These are phyloP conservation scores for Ephydatia muelleri DNA, from an alignment of 37 sponge, comb jelly and placozoan genomes.

Conservation along the genomic window DNA sequence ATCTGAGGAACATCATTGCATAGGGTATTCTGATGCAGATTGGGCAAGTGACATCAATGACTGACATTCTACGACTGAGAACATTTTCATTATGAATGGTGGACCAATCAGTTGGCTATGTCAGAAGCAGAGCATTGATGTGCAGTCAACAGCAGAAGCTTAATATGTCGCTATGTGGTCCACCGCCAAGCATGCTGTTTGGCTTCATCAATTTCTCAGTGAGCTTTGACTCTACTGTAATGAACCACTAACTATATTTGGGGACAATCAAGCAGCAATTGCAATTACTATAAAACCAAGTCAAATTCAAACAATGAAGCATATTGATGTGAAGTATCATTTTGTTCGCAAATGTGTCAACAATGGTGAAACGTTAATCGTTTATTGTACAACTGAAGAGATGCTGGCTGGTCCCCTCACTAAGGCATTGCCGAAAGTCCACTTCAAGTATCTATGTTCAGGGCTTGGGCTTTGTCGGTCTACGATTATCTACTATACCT, in stretches of 20 bases:
- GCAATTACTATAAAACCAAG: slow-evolving; percentile 40
- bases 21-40: slow-evolving; percentile 62
- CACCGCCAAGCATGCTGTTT: too few species aligned
- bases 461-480: too few species aligned
- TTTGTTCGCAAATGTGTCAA: slow-evolving; percentile 27
- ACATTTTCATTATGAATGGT: slow-evolving; percentile 42
- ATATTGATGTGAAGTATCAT: slow-evolving; percentile 42
- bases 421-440: slow-evolving; percentile 24
- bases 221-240: background rate
- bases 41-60: slow-evolving; percentile 52
- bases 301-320: slow-evolving; percentile 14
- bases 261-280: slow-evolving; percentile 61
- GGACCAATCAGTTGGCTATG: slow-evolving; percentile 57
- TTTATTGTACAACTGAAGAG: slow-evolving; percentile 35
- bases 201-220: too few species aligned
- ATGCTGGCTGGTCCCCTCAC: slow-evolving; percentile 44
- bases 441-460: slow-evolving; percentile 7
- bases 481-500: too few species aligned
- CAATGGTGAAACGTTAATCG: slow-evolving; percentile 3
- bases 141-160: slow-evolving; percentile 33
- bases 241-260: slow-evolving; percentile 11
- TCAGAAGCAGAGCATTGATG: slow-evolving; percentile 34
- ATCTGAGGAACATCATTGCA: slow-evolving; percentile 2
- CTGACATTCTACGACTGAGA: slow-evolving; percentile 53
- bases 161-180: too few species aligned